Percentiles rank a stretch among this genome's conserved stretches.
Conservation (phyloP, 1,140 invertebrate species). For the Caenorhabditis tropicalis region DNA sequence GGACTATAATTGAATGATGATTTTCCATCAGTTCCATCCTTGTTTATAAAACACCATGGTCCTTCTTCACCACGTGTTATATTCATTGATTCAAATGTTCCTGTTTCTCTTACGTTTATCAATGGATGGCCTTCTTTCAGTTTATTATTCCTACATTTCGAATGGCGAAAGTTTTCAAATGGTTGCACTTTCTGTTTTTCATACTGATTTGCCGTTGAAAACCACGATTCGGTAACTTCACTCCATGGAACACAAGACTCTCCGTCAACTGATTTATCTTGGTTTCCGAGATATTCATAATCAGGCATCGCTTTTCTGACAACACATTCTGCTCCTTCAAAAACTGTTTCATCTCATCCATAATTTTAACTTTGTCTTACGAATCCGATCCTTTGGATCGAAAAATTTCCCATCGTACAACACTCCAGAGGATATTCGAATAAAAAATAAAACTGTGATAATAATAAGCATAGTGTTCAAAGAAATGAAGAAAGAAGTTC, state of each 20-base stretch:
- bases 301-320: background rate
- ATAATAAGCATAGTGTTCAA: background rate
- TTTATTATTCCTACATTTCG: background rate
- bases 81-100: background rate
- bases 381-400: background rate
- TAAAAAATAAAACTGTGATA: background rate
- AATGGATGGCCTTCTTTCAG: background rate
- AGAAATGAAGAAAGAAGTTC: background rate
- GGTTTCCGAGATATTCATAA: slow-evolving; percentile 21
- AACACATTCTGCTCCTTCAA: slow-evolving; percentile 27
- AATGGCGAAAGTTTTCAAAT: slow-evolving; percentile 2
- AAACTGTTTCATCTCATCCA: background rate
- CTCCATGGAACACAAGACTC: slow-evolving; percentile 16
- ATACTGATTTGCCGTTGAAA: background rate
- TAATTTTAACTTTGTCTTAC: background rate
- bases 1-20: background rate
- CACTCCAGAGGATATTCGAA: slow-evolving; percentile 1
- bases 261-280: background rate
- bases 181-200: background rate
- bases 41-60: slow-evolving; percentile 7
- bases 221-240: background rate
- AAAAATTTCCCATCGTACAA: slow-evolving; percentile 20
- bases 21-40: background rate
- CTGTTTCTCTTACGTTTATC: background rate
- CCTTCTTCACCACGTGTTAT: background rate